Conservation (phyloP, 2,113 vertebrate genomes). For the Mesembrinibis cayennensis region DNA sequence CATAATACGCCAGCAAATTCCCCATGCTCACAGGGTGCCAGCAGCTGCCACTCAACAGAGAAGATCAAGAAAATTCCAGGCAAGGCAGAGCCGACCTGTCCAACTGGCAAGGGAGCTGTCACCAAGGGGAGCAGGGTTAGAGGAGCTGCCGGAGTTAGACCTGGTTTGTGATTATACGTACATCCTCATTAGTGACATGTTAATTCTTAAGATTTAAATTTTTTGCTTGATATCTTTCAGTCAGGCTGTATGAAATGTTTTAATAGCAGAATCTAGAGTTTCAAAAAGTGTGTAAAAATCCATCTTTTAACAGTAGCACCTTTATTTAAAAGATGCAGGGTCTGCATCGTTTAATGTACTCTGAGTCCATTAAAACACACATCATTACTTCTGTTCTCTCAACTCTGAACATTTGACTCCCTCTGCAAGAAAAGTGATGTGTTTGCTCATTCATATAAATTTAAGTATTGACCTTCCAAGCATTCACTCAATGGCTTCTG, state of each 20-base stretch:
- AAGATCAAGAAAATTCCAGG: slow-evolving; percentile 51
- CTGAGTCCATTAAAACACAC: not conserved
- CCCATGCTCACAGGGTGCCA: not conserved
- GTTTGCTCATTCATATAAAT: not conserved
- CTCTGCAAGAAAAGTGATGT: not conserved
- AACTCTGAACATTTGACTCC: not conserved
- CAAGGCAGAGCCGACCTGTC: not conserved
- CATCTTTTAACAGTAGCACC: not conserved
- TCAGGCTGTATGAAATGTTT: not conserved
- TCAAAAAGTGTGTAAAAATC: not conserved
- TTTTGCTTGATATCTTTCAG: not conserved
- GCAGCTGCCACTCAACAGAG: slow-evolving; percentile 23
- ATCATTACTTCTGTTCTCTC: not conserved
- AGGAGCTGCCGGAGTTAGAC: not conserved
- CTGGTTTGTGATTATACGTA: not conserved
- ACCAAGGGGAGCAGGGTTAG: not conserved
- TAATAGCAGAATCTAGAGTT: not conserved
- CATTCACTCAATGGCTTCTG: not conserved
- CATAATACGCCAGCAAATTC: not conserved
- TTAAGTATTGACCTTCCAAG: not conserved
- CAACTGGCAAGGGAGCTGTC: not conserved
- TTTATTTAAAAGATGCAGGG: not conserved
- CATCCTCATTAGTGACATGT: not conserved
- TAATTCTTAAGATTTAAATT: not conserved
- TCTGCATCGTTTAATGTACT: not conserved